Percentiles rank a stretch among this genome's conserved stretches.
These are phyloP conservation scores for Cataglyphis altisquamis DNA, from an alignment of 2,888 invertebrate species.

Conservation along the genomic window DNA sequence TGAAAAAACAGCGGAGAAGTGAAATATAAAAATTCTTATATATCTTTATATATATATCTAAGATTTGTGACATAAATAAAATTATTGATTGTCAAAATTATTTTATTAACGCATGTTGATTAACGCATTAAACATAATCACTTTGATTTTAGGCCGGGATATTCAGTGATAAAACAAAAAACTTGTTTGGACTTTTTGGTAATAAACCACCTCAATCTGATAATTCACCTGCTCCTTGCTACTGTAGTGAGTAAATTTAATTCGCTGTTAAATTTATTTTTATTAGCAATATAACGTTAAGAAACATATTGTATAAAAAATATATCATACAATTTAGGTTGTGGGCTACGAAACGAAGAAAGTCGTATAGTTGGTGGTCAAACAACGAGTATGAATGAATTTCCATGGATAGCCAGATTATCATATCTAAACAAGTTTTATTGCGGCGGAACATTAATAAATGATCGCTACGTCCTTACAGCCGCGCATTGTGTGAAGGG, in stretches of 20 bases:
- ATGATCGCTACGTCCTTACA: conserved; percentile 94
- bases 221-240: conserved; percentile 88
- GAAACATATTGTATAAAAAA: neutral
- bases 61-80: neutral
- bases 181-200: conserved; percentile 88
- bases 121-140: neutral
- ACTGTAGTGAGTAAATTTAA: conserved; percentile 89
- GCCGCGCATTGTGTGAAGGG: conserved; percentile 97
- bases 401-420: conserved; percentile 95
- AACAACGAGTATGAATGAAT: conserved; percentile 92
- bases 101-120: neutral
- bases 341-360: conserved; percentile 94
- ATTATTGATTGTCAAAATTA: neutral
- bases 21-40: neutral
- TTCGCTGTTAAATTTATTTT: conserved; percentile 15
- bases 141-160: conserved; percentile 55
- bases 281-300: neutral
- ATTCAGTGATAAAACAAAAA: conserved; percentile 74
- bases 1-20: neutral
- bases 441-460: conserved; percentile 95
- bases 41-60: neutral
- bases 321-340: conserved; percentile 87
- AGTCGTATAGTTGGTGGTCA: conserved; percentile 94
- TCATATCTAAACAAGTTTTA: conserved; percentile 96
- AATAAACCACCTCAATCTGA: conserved; percentile 89